Conservation (phyloP, 2,797 vertebrate species). For the Tapirus indicus region DNA sequence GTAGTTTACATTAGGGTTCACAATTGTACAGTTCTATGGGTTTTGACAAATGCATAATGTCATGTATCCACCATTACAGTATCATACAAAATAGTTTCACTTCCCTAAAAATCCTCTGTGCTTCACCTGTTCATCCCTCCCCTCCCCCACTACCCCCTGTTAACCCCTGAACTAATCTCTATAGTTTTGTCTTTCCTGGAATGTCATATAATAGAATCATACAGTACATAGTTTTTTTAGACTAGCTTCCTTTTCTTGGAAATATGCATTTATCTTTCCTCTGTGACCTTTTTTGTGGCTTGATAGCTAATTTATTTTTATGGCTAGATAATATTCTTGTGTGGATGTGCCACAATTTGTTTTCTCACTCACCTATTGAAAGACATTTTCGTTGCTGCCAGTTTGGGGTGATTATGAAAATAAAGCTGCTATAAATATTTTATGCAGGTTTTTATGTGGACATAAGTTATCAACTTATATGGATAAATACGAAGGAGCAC, state of each 20-base stretch:
- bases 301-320: neutral
- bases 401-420: neutral
- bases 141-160: too few relatives aligned
- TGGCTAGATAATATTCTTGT: neutral
- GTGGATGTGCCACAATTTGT: neutral
- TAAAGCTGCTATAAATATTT: neutral
- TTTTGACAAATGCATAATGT: neutral
- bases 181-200: neutral
- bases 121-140: neutral
- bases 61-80: neutral
- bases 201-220: neutral
- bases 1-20: neutral
- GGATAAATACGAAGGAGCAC: neutral
- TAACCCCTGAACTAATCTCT: neutral
- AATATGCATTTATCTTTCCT: neutral
- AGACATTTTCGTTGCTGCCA: neutral
- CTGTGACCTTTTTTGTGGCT: neutral
- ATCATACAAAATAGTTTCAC: neutral
- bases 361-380: neutral
- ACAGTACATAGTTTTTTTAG: neutral
- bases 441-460: neutral
- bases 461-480: neutral
- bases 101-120: neutral
- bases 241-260: neutral
- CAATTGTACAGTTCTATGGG: neutral